phyloP scores from a whole-genome alignment of 2,888 invertebrate genomes.

The Hypselothyrea guttata region DNA sequence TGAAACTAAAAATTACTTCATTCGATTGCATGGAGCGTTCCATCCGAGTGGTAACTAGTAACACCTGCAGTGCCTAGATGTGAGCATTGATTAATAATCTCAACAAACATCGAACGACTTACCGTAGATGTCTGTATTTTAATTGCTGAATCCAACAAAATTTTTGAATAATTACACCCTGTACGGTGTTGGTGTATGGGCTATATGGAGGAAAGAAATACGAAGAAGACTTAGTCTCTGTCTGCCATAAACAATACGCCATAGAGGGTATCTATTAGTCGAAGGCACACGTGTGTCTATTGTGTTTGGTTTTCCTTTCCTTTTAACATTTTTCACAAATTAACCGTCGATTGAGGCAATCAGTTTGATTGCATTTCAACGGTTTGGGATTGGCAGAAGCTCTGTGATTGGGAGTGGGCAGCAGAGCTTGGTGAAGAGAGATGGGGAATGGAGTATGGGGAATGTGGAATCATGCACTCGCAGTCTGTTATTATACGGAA shows the following conservation, averaged over 20 bases:
- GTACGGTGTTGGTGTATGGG: not conserved
- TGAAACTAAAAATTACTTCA: conserved; percentile 54
- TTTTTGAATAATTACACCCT: conserved; percentile 51
- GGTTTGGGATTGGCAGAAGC: conserved; percentile 19
- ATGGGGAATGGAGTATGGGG: no score
- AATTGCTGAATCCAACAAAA: conserved; percentile 68
- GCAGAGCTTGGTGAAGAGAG: no score
- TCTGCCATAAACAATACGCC: not conserved
- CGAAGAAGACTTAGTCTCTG: not conserved
- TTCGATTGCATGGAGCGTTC: conserved; percentile 19
- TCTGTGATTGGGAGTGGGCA: conserved; percentile 1
- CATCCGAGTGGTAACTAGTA: conserved; percentile 22
- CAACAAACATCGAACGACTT: conserved; percentile 20
- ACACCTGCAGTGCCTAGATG: conserved; percentile 43
- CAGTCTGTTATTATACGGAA: not conserved
- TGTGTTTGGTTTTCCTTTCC: conserved; percentile 17
- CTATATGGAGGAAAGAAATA: not conserved
- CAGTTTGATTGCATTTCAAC: conserved; percentile 72
- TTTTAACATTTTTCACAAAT: conserved; percentile 66
- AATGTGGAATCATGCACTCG: conserved; percentile 1
- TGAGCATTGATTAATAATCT: conserved; percentile 39
- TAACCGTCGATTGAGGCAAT: conserved; percentile 76
- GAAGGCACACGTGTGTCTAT: not conserved
- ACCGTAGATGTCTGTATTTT: conserved; percentile 42
- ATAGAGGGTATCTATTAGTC: conserved; percentile 5